Evolutionary conservation across 1,140 invertebrate genomes (phyloP).

Genomic region (Drosophila carrolli): DNA sequence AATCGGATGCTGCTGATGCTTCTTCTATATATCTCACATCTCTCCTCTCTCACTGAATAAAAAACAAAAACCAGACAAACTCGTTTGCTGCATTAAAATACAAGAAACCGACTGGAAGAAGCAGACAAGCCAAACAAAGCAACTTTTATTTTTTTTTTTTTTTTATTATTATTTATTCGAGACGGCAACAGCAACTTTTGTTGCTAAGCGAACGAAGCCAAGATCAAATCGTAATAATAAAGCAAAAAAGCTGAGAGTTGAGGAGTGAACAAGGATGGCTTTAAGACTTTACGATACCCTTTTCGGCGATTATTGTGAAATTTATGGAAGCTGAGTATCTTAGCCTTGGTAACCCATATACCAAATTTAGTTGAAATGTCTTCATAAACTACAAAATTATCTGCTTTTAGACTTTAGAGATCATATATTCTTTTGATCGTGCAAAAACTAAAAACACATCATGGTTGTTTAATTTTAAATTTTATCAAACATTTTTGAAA

Average conservation of each 20-base stretch:
- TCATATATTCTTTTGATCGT: no score
- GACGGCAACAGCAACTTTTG: constrained; percentile 54
- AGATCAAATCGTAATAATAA: constrained; percentile 66
- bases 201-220: constrained; percentile 71
- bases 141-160: constrained; percentile 40
- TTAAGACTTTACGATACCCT: constrained; percentile 6
- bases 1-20: constrained; percentile 7
- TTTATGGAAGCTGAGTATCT: background rate
- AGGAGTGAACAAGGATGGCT: background rate
- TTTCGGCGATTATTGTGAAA: background rate
- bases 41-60: constrained; percentile 8
- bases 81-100: constrained; percentile 58
- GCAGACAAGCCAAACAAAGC: constrained; percentile 53
- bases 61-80: constrained; percentile 63
- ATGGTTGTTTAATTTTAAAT: background rate
- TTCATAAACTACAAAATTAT: background rate
- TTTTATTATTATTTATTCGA: constrained; percentile 18
- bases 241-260: constrained; percentile 19
- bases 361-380: background rate
- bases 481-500: background rate
- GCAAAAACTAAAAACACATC: no score
- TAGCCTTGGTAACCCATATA: background rate
- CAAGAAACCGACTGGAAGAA: constrained; percentile 39
- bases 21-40: background rate
- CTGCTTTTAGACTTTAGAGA: background rate